Percentiles rank a stretch among this genome's conserved stretches.
phyloP scores from a whole-genome alignment of 2,113 vertebrate species.

The Narcine bancroftii region DNA sequence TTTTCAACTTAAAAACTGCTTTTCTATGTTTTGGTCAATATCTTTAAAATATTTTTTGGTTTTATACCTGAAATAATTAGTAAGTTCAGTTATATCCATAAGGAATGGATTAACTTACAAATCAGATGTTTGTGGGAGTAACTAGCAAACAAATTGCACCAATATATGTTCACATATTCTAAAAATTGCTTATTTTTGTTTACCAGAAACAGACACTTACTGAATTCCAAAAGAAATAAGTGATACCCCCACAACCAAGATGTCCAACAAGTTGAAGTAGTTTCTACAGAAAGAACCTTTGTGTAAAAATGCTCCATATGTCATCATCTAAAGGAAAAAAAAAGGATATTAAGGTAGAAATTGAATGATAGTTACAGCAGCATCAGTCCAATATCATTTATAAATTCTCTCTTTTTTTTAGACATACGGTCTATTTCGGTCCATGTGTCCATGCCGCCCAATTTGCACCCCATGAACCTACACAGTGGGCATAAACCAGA shows the following conservation, averaged over 20 bases:
- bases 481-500: too few species aligned
- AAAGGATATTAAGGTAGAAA: constrained; percentile 11
- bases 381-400: not conserved
- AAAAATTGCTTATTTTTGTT: not conserved
- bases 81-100: not conserved
- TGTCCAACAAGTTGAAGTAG: constrained; percentile 95
- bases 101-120: not conserved
- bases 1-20: not conserved
- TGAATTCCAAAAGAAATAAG: constrained; percentile 96
- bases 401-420: not conserved
- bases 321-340: constrained; percentile 75
- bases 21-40: not conserved
- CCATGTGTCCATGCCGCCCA: too few species aligned
- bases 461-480: too few species aligned
- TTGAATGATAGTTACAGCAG: not conserved
- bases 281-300: constrained; percentile 97
- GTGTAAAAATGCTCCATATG: constrained; percentile 94
- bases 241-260: constrained; percentile 96
- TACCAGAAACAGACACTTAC: constrained; percentile 64
- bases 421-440: too few species aligned
- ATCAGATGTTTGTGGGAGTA: not conserved
- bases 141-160: not conserved
- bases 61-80: not conserved
- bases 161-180: too few species aligned
- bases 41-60: not conserved